Evolutionary conservation across 2,113 vertebrate species (phyloP).

Genomic region (Labeo catla): DNA sequence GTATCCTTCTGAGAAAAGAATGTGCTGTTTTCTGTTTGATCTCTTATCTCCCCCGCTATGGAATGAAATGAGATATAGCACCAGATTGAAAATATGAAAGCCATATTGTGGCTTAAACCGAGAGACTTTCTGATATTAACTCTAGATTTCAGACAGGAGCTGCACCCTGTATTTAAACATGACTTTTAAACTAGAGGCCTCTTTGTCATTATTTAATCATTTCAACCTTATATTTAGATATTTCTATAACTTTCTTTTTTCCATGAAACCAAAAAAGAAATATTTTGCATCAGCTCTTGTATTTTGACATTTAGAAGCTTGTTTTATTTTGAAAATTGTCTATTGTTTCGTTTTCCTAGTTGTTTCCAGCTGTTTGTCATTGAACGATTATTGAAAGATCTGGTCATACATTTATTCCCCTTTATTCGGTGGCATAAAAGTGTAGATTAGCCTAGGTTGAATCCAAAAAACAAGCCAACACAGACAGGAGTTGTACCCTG

Average conservation of each 20-base stretch:
- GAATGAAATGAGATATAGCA: conserved; percentile 26
- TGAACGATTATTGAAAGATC: too few species aligned
- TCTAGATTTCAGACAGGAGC: conserved; percentile 5
- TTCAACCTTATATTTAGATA: background rate
- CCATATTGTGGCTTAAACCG: conserved; percentile 5
- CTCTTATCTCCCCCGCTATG: conserved; percentile 34
- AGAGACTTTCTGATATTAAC: conserved; percentile 6
- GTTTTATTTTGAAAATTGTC: background rate
- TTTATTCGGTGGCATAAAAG: too few species aligned
- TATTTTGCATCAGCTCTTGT: background rate
- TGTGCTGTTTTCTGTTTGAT: conserved; percentile 32
- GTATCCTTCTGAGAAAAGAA: conserved; percentile 18
- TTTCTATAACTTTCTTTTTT: background rate
- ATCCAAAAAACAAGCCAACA: too few species aligned
- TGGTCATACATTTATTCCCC: too few species aligned
- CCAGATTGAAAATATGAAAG: conserved; percentile 15
- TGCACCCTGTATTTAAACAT: background rate
- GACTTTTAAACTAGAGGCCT: background rate
- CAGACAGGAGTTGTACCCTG: background rate
- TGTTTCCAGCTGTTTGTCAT: background rate
- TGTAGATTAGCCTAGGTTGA: too few species aligned
- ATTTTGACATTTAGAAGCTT: background rate
- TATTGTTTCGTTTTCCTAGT: background rate
- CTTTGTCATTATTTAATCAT: background rate
- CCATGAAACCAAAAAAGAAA: background rate